Evolutionary conservation across 2,113 vertebrate genomes (phyloP).

Genomic region (Pseudorectes ferrugineus): DNA sequence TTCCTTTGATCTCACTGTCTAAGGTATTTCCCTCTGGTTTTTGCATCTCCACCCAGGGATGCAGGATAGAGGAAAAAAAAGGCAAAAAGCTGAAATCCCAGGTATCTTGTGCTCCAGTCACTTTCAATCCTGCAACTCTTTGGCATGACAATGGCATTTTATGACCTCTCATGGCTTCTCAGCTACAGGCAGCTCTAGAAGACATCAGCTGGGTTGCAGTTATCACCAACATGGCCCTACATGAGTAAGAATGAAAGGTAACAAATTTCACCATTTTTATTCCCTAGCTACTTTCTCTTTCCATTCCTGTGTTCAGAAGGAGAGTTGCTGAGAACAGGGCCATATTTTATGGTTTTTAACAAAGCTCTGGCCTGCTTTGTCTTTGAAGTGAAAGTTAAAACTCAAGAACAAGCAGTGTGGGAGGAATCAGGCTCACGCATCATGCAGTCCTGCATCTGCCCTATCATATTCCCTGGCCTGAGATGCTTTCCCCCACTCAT

Average conservation of each 20-base stretch:
- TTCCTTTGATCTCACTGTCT: not conserved
- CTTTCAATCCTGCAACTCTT: not conserved
- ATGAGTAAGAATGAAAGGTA: not conserved
- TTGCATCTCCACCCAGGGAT: not conserved
- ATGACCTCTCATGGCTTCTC: not conserved
- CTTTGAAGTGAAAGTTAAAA: not conserved
- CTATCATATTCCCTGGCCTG: not conserved
- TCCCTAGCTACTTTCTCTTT: not conserved
- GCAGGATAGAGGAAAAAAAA: not conserved
- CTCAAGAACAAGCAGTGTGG: not conserved
- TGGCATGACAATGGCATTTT: not conserved
- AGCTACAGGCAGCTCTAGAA: not conserved
- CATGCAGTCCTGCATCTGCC: not conserved
- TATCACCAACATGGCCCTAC: not conserved
- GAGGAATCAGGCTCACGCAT: not conserved
- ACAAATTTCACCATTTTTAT: not conserved
- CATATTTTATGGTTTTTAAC: not conserved
- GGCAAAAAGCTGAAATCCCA: not conserved
- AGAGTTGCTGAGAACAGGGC: not conserved
- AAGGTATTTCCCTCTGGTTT: not conserved
- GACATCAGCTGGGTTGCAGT: not conserved
- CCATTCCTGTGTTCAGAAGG: not conserved
- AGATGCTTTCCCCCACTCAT: not conserved
- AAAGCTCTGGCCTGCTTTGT: not conserved
- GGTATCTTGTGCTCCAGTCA: not conserved